Conservation (phyloP, 2,797 vertebrate species). For the Squalus acanthias region DNA sequence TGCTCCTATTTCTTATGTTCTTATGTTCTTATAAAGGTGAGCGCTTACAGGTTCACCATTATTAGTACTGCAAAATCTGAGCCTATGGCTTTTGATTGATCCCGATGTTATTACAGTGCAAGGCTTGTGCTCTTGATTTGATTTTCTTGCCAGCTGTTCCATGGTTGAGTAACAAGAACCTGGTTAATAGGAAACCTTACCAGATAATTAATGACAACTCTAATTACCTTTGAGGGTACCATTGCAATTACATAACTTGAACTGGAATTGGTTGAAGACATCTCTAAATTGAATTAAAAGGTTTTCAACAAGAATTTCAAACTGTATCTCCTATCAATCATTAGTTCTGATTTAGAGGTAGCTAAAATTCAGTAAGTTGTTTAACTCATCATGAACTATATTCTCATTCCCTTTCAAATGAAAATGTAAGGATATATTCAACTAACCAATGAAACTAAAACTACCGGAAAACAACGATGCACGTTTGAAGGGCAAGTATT, state of each 20-base stretch:
- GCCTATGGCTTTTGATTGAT: background rate
- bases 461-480: background rate
- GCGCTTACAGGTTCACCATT: too few relatives aligned
- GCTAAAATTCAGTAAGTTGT: background rate
- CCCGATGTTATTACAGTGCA: background rate
- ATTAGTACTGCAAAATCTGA: background rate
- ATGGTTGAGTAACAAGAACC: background rate
- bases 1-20: too few relatives aligned
- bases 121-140: background rate
- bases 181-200: background rate
- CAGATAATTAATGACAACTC: background rate
- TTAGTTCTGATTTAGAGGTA: background rate
- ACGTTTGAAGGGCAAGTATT: background rate
- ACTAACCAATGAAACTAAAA: background rate
- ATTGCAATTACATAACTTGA: background rate
- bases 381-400: background rate
- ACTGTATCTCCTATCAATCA: background rate
- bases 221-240: background rate
- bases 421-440: background rate
- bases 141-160: background rate
- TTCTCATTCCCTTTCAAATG: background rate
- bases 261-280: constrained; percentile 11
- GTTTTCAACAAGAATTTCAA: background rate
- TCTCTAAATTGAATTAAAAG: background rate
- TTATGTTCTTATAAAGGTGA: too few relatives aligned